Evolutionary conservation across 2,888 invertebrate genomes (phyloP).

Genomic region (Oligia latruncula): DNA sequence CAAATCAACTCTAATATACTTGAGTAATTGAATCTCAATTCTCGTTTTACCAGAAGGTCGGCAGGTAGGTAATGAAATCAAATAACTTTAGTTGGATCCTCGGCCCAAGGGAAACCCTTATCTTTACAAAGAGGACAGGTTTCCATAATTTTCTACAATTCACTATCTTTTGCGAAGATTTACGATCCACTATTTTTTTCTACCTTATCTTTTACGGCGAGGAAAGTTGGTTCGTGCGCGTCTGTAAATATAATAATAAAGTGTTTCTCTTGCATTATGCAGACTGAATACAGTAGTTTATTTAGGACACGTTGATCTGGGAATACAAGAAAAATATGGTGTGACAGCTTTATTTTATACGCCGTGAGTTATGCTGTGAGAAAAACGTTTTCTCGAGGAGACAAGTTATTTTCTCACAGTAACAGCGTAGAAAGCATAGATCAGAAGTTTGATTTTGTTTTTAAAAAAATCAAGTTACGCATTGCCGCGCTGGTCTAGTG

Average conservation of each 20-base stretch:
- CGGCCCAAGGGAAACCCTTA: conserved; percentile 62
- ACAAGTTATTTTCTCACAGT: conserved; percentile 6
- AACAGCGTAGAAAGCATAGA: conserved; percentile 9
- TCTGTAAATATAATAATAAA: conserved; percentile 43
- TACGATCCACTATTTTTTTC: conserved; percentile 69
- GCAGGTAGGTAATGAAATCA: conserved; percentile 63
- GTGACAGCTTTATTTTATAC: conserved; percentile 31
- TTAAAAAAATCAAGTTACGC: background rate
- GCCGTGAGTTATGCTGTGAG: background rate
- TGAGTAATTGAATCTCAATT: conserved; percentile 54
- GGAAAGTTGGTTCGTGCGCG: conserved; percentile 57
- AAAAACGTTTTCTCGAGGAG: background rate
- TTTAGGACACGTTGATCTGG: conserved; percentile 44
- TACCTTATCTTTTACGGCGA: conserved; percentile 66
- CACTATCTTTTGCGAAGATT: conserved; percentile 73
- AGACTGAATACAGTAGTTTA: conserved; percentile 38
- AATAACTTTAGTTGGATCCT: conserved; percentile 61
- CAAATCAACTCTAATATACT: conserved; percentile 51
- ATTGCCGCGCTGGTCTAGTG: background rate
- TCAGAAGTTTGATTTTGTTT: conserved; percentile 9
- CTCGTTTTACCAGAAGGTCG: conserved; percentile 50
- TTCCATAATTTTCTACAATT: conserved; percentile 73
- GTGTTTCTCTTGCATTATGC: conserved; percentile 57
- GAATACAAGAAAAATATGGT: conserved; percentile 33
- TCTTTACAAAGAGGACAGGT: conserved; percentile 68